Evolutionary conservation across 2,113 vertebrate genomes (phyloP).

Genomic region (Sinocyclocheilus maitianheensis): DNA sequence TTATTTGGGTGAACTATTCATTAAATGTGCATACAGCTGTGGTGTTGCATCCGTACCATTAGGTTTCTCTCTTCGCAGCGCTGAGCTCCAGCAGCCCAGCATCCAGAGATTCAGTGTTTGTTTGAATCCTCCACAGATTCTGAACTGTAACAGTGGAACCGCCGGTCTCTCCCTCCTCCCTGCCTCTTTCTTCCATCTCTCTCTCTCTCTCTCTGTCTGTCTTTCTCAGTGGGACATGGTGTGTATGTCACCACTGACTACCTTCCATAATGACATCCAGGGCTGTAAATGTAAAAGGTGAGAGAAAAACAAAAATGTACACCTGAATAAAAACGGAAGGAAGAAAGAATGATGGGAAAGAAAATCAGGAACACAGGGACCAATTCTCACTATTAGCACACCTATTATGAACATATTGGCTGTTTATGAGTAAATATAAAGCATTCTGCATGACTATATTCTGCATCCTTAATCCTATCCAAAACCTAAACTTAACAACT

Average conservation of each 20-base stretch:
- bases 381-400: too few species aligned
- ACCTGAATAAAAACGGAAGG: neutral
- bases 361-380: neutral
- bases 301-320: neutral
- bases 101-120: conserved; percentile 6
- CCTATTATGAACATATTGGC: too few species aligned
- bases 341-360: neutral
- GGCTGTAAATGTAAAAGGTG: conserved; percentile 15
- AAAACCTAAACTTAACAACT: too few species aligned
- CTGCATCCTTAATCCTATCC: too few species aligned
- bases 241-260: conserved; percentile 55
- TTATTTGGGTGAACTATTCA: neutral
- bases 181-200: neutral
- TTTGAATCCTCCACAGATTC: neutral
- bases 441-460: too few species aligned
- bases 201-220: conserved; percentile 3
- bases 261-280: conserved; percentile 34
- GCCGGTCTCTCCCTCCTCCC: neutral
- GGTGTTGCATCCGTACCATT: neutral
- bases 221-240: conserved; percentile 49
- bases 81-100: neutral
- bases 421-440: too few species aligned
- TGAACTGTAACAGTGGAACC: neutral
- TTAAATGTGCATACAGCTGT: neutral
- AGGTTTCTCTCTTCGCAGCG: neutral